Evolutionary conservation across 1,140 invertebrate species (phyloP).

Genomic region (Calosoma granatense): DNA sequence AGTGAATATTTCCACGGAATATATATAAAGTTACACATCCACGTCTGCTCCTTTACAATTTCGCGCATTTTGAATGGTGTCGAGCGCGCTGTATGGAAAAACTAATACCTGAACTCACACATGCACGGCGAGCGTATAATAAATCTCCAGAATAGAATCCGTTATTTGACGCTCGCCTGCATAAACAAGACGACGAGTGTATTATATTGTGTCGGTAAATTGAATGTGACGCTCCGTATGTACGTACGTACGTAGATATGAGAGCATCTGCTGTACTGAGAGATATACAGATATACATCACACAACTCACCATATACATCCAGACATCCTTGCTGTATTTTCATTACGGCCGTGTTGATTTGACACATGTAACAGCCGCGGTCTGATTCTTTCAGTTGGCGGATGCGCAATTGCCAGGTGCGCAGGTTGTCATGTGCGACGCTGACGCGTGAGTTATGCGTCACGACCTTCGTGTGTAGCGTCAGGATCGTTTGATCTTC

Average conservation of each 20-base stretch:
- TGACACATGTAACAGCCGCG: slow-evolving; percentile 57
- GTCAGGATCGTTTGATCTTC: slow-evolving; percentile 50
- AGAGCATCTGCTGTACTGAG: no score
- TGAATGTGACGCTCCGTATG: not conserved
- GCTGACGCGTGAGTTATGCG: slow-evolving; percentile 42
- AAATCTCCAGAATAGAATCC: not conserved
- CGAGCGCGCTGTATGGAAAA: not conserved
- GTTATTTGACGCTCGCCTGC: not conserved
- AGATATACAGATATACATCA: no score
- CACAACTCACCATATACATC: slow-evolving; percentile 59
- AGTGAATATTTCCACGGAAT: not conserved
- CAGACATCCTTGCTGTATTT: slow-evolving; percentile 54
- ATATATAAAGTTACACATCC: not conserved
- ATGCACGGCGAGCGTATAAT: not conserved
- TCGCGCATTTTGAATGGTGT: no score
- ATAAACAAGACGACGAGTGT: not conserved
- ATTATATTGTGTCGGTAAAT: not conserved
- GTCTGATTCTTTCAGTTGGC: slow-evolving; percentile 50
- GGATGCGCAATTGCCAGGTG: slow-evolving; percentile 55
- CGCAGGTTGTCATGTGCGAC: slow-evolving; percentile 41
- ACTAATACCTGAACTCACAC: not conserved
- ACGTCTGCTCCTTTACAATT: no score
- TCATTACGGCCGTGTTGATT: slow-evolving; percentile 62
- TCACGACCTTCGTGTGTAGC: slow-evolving; percentile 48
- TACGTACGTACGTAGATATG: no score